Evolutionary conservation across 2,797 vertebrate species (phyloP).

Genomic region (Trichosurus vulpecula): DNA sequence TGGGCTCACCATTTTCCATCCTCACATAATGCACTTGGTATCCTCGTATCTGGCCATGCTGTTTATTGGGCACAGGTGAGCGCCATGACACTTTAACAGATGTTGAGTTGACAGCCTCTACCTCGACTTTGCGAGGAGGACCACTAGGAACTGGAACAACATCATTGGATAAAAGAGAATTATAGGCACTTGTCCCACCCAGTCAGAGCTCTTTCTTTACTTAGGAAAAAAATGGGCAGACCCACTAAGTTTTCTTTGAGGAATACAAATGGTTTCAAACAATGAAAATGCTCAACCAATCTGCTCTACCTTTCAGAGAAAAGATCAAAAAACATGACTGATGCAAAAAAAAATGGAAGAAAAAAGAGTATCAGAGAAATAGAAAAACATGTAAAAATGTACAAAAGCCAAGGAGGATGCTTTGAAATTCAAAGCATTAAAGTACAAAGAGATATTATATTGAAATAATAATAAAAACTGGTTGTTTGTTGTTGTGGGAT

Average conservation of each 20-base stretch:
- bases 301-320: slow-evolving; percentile 92
- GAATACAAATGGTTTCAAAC: slow-evolving; percentile 85
- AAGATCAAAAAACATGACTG: slow-evolving; percentile 98
- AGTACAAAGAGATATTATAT: slow-evolving; percentile 91
- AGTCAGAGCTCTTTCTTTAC: slow-evolving; percentile 81
- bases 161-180: slow-evolving; percentile 98
- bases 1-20: slow-evolving; percentile 98
- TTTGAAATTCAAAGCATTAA: slow-evolving; percentile 95
- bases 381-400: slow-evolving; percentile 94
- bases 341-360: slow-evolving; percentile 98
- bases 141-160: slow-evolving; percentile 99
- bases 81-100: slow-evolving; percentile 99
- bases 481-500: slow-evolving; percentile 73
- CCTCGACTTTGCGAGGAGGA: slow-evolving; percentile 99
- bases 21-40: slow-evolving; percentile 99
- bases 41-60: slow-evolving; percentile 99
- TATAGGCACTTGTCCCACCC: slow-evolving; percentile 91
- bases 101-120: slow-evolving; percentile 99
- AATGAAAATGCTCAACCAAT: slow-evolving; percentile 91
- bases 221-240: slow-evolving; percentile 87
- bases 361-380: slow-evolving; percentile 96
- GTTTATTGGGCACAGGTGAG: slow-evolving; percentile 97
- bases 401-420: slow-evolving; percentile 96
- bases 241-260: slow-evolving; percentile 90
- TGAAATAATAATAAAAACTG: slow-evolving; percentile 84